phyloP scores from a whole-genome alignment of 2,797 vertebrate species.

The Benthosema pterotum region DNA sequence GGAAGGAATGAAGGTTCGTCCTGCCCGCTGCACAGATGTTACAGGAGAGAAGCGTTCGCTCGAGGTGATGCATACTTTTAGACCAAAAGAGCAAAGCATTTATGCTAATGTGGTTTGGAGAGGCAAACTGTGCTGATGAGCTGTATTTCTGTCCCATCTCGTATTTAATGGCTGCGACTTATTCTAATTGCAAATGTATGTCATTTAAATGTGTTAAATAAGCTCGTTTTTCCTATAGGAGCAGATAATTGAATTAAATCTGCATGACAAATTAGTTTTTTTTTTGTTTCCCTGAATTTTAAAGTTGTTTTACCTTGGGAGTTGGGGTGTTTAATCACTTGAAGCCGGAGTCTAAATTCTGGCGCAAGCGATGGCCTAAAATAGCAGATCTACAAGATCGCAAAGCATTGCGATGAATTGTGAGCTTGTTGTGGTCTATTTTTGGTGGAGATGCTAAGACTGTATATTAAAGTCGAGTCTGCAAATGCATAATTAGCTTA shows the following conservation, averaged over 20 bases:
- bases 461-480: no score
- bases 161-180: constrained; percentile 57
- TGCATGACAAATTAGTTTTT: constrained; percentile 67
- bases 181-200: constrained; percentile 67
- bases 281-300: constrained; percentile 52
- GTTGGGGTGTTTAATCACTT: constrained; percentile 46
- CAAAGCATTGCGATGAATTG: no score
- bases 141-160: constrained; percentile 53
- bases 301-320: constrained; percentile 62
- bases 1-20: constrained; percentile 40
- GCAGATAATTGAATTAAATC: constrained; percentile 67
- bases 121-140: constrained; percentile 65
- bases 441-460: no score
- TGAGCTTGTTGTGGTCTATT: no score
- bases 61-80: constrained; percentile 36
- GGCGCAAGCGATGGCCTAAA: no score
- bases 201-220: constrained; percentile 70
- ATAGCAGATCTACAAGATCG: no score
- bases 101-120: constrained; percentile 58
- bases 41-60: constrained; percentile 20
- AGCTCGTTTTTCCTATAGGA: constrained; percentile 53
- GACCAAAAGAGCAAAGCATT: constrained; percentile 42
- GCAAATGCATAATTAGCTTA: no score
- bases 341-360: no score
- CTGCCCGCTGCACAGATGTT: constrained; percentile 18